Conservation (phyloP, 2,113 vertebrate species). For the Solenodon paradoxus region DNA sequence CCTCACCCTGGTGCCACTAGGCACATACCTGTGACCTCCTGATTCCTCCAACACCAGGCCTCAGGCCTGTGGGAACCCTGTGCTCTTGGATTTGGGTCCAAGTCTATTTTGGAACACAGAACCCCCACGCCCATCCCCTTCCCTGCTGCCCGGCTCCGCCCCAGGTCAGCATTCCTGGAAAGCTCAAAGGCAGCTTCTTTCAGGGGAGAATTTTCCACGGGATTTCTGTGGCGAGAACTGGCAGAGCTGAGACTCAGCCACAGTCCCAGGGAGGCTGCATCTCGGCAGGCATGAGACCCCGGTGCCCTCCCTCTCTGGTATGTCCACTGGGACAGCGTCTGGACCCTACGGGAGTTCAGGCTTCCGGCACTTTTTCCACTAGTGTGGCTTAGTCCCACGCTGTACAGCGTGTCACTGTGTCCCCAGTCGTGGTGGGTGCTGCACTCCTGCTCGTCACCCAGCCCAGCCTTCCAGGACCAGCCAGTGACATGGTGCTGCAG, state of each 20-base stretch:
- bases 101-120: neutral
- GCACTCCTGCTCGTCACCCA: fast-evolving
- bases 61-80: neutral
- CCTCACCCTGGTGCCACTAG: neutral
- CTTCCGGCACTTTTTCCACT: no score
- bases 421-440: neutral
- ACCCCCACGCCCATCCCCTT: neutral
- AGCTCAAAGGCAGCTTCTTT: neutral
- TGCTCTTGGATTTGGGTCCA: neutral
- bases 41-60: neutral
- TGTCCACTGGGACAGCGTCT: neutral
- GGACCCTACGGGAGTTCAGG: neutral
- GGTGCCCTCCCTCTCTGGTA: no score
- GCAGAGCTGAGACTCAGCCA: neutral
- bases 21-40: neutral
- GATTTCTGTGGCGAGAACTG: neutral
- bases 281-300: neutral
- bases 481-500: fast-evolving
- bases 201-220: neutral
- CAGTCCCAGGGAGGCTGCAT: neutral
- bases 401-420: neutral
- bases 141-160: neutral
- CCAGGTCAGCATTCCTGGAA: conserved; percentile 15
- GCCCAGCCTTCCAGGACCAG: neutral
- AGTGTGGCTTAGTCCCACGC: neutral